These are phyloP conservation scores for Phalanger gymnotis DNA, from an alignment of 2,797 vertebrate species.

Conservation along the genomic window DNA sequence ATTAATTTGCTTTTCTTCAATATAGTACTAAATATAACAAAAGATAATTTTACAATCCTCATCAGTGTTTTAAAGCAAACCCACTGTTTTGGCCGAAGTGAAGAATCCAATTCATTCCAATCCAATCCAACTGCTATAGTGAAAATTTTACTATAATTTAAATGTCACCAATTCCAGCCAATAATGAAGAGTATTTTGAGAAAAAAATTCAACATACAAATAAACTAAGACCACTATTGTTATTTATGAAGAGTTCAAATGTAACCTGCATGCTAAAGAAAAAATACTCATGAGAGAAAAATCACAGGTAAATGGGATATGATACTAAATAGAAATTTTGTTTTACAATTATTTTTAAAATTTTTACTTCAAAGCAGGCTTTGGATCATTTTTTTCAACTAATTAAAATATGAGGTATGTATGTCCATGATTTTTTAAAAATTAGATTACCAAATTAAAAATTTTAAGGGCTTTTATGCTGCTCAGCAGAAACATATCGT, in stretches of 20 bases:
- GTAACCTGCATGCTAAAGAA: conserved; percentile 6
- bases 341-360: conserved; percentile 15
- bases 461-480: background rate
- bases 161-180: conserved; percentile 28
- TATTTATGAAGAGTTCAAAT: background rate
- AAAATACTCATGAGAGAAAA: background rate
- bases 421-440: conserved; percentile 8
- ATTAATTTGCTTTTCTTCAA: conserved; percentile 9
- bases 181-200: conserved; percentile 29
- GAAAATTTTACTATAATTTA: conserved; percentile 21
- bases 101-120: conserved; percentile 23
- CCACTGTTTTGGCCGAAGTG: conserved; percentile 15
- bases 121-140: conserved; percentile 3
- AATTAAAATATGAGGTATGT: conserved; percentile 28
- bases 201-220: conserved; percentile 25
- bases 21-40: conserved; percentile 26
- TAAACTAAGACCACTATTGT: background rate
- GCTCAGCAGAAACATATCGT: background rate
- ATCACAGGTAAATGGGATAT: conserved; percentile 1
- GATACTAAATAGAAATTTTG: conserved; percentile 1
- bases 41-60: conserved; percentile 36
- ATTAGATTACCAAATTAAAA: conserved; percentile 16
- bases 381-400: conserved; percentile 32
- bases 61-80: conserved; percentile 50
- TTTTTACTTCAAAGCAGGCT: conserved; percentile 14